These are phyloP conservation scores for Osmerus mordax DNA, from an alignment of 2,113 vertebrate species.

Conservation along the genomic window DNA sequence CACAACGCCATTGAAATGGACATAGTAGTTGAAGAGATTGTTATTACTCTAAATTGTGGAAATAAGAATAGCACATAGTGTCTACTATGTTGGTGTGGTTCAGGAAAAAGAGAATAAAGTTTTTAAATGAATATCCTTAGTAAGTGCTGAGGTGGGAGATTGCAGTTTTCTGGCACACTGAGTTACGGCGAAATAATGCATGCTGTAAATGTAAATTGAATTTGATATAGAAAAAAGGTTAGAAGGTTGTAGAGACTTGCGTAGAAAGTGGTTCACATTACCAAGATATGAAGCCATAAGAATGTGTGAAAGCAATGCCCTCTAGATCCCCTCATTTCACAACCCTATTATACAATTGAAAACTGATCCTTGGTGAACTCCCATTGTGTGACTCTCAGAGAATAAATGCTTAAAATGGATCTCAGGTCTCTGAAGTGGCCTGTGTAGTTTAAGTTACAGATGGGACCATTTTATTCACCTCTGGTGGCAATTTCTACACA, in stretches of 20 bases:
- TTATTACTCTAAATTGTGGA: no score
- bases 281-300: slow-evolving; percentile 65
- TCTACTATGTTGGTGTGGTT: not conserved
- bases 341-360: slow-evolving; percentile 72
- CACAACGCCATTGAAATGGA: no score
- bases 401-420: slow-evolving; percentile 75
- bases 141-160: not conserved
- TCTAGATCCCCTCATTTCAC: slow-evolving; percentile 65
- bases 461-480: slow-evolving; percentile 76
- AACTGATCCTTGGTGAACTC: slow-evolving; percentile 69
- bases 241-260: slow-evolving; percentile 51
- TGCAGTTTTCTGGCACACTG: not conserved
- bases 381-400: slow-evolving; percentile 67
- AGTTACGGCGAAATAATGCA: not conserved
- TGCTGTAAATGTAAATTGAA: slow-evolving; percentile 44
- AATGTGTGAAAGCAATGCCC: slow-evolving; percentile 72
- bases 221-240: slow-evolving; percentile 34
- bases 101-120: not conserved
- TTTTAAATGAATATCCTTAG: not conserved
- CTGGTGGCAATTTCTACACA: slow-evolving; percentile 76
- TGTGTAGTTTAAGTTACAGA: slow-evolving; percentile 62
- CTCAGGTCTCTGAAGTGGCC: slow-evolving; percentile 68
- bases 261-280: slow-evolving; percentile 52
- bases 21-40: no score
- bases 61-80: not conserved